Evolutionary conservation across 2,888 invertebrate species (phyloP), one percentile per base, ranked within the genome.

Genomic region (Cryptophagus acutangulus): DNA sequence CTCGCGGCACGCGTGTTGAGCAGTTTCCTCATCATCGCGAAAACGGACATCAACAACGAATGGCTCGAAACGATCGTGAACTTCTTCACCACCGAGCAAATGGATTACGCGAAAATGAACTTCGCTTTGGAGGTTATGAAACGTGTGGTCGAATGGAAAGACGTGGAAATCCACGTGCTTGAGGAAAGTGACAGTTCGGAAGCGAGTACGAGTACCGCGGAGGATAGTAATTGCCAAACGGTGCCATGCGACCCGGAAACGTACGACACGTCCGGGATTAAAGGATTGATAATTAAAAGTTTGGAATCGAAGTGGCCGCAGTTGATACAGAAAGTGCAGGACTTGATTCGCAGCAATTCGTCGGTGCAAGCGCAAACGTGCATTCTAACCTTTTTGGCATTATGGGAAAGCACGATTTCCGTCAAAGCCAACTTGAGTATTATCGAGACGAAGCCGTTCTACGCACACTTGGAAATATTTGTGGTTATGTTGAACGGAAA

Each of bases 331-430:
- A 81, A 81, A 55, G 81, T 84, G 72, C 76, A 77, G 59, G 69
- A 72, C 45, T 67, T 79, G 45, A 70, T 79, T 48, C 66, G 74
- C 45, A 71, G 75, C 65, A 77, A 77, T 70, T 73, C 74, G 63
- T 74, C 75, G 63, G 69, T 76, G 60, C 75, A 77, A 61, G 75
- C 80, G 38, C 82, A 84, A 69, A 82, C 81, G 56, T 83, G 83
- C 66, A 77, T 83, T 55, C 71, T 90, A 38, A 87, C 88, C 34
- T 92, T 91, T 65, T 76, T 92, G 49, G 82, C 85, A 36, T 70
- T 92, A 24, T 91, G 91, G 91, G 88, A 90, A 63, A 85, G 87
- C 51, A 87, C 90, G 12, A 90, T 92, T 61, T 89, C 90, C 38
- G 89, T 91, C 1, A 88, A 87, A 71, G 88, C 90, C 14, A 91